Evolutionary conservation across 2,888 invertebrate genomes (phyloP).

Genomic region (Andrena marginata): DNA sequence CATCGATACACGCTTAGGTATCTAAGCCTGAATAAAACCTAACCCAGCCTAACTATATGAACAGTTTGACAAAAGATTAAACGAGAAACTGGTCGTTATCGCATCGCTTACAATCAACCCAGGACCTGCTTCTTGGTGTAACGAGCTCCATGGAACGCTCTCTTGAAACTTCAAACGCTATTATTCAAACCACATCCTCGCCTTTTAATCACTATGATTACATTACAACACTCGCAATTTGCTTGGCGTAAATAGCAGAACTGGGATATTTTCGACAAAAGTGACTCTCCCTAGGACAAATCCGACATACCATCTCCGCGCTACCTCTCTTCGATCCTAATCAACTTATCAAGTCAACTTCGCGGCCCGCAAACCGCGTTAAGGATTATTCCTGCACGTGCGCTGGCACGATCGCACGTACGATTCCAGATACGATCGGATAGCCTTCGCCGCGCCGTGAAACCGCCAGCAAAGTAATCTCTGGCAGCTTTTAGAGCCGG

Average conservation of each 20-base stretch:
- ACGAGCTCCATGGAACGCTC: too few relatives aligned
- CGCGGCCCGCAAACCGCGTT: background rate
- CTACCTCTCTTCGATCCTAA: background rate
- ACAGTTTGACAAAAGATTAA: too few relatives aligned
- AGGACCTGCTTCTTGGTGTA: too few relatives aligned
- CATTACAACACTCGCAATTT: slow-evolving; percentile 1
- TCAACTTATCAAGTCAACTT: slow-evolving; percentile 15
- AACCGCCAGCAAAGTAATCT: slow-evolving; percentile 31
- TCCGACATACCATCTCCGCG: background rate
- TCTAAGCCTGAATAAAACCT: too few relatives aligned
- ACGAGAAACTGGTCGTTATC: too few relatives aligned
- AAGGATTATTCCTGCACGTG: background rate
- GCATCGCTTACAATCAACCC: too few relatives aligned
- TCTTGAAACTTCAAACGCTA: too few relatives aligned
- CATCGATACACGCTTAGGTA: background rate
- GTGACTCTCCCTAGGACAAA: background rate
- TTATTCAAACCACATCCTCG: too few relatives aligned
- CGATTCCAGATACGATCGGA: background rate
- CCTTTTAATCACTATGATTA: too few relatives aligned
- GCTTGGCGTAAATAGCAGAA: background rate
- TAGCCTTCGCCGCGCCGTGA: background rate
- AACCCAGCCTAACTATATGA: too few relatives aligned
- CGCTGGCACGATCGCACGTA: slow-evolving; percentile 4
- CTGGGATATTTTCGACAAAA: background rate
- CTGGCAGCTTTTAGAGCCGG: slow-evolving; percentile 7